Base-by-base conservation (phyloP, 2,113 vertebrate species). In the Nothoprocta pentlandii region DNA sequence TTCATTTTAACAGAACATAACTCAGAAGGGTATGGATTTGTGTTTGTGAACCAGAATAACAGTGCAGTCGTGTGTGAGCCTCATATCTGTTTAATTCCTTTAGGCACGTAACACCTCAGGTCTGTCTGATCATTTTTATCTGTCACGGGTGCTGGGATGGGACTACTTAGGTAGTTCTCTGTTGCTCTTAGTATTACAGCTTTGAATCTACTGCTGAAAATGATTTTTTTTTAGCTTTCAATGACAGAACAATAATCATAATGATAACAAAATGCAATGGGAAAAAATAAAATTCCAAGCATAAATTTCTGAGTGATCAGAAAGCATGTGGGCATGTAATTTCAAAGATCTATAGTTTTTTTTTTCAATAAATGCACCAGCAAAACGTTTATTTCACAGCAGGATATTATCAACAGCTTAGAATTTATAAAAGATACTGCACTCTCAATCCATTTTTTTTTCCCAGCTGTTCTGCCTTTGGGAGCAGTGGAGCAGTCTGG, bases 371-470 rank as follows among this genome's bases (percentile, higher is more conserved):
- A 93, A 89, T 67, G 61, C 34, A 64, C 51, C 78, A 84, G 64
- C 42, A 90, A 86, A 90, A 81, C 88, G 75, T 84, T 95, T 92
- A 71, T 84, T 94, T 93, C 74, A 86, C 64, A 73, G 51, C 7
- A 22, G 47, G 80, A n/a, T 83, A 78, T 59, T 64, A 92, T 84
- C 80, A 92, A 80, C 90, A 86, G 39, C 53, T 28, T 93, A 42
- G 61, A 90, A 94, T 95, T 83, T 71, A 68, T 61, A 82, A 58
- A 63, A 90, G 47, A 69, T 30, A 30, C 49, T 87, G 47, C 62
- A 41, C 66, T 93, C 77, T 89, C 73, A 64, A 47, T 80, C 67
- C 67, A 10, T 92, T 92, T 14, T 80, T 30, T 82, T 90, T 88
- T 46, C 56, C 83, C 59, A 89, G 70, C 63, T 84, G 39, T 89